These are phyloP conservation scores for Ivindomyrus marchei DNA, from an alignment of 2,113 vertebrate genomes.

Conservation along the genomic window DNA sequence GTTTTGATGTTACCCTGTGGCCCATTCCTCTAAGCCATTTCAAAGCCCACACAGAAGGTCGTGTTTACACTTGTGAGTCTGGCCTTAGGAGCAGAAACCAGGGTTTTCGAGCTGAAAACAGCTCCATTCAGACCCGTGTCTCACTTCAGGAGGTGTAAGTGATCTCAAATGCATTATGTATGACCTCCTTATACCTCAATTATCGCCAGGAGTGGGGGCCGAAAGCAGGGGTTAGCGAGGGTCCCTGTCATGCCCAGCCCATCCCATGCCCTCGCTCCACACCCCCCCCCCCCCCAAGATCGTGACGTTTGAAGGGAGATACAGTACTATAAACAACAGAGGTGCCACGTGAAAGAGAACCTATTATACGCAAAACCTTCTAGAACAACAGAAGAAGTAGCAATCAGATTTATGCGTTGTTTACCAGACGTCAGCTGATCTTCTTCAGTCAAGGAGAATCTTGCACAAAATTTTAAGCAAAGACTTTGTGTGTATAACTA, in stretches of 20 bases:
- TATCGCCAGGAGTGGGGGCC: constrained; percentile 51
- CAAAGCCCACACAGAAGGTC: constrained; percentile 37
- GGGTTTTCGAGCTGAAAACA: constrained; percentile 43
- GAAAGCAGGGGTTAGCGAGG: constrained; percentile 15
- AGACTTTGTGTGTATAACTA: background rate
- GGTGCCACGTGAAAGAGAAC: constrained; percentile 31
- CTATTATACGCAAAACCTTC: constrained; percentile 13
- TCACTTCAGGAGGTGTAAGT: constrained; percentile 61
- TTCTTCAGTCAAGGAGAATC: background rate
- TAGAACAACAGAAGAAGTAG: background rate
- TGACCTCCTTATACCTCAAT: constrained; percentile 59
- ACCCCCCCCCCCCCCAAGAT: constrained; percentile 25
- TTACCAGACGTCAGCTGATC: background rate
- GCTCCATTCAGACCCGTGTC: constrained; percentile 40
- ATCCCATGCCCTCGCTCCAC: constrained; percentile 42
- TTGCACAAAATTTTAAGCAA: background rate
- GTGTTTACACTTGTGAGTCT: constrained; percentile 47
- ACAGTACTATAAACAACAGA: constrained; percentile 29
- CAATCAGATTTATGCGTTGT: background rate
- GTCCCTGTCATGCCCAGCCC: background rate
- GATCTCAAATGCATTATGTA: constrained; percentile 69
- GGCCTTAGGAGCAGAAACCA: constrained; percentile 32
- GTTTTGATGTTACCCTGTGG: constrained; percentile 41
- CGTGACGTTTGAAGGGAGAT: constrained; percentile 43
- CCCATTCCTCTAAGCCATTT: constrained; percentile 36